These are phyloP conservation scores for Sialia sialis DNA, from an alignment of 2,113 vertebrate species.

Conservation along the genomic window DNA sequence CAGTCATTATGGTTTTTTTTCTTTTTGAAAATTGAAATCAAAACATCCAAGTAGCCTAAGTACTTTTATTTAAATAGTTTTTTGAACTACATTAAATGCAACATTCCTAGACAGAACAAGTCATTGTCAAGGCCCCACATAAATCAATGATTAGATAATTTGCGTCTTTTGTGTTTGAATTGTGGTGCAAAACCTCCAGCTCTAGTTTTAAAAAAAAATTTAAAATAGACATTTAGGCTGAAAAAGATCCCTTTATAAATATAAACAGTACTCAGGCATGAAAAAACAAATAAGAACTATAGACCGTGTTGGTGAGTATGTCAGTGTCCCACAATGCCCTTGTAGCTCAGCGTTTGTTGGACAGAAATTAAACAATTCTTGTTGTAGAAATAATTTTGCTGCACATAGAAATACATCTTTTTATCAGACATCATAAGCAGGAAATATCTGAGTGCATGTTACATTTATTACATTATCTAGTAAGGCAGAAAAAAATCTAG, in stretches of 20 bases:
- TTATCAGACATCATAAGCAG: not conserved
- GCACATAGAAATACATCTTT: not conserved
- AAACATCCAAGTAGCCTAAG: not conserved
- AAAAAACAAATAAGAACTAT: not conserved
- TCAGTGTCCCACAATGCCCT: not conserved
- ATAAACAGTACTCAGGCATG: not conserved
- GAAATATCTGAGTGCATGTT: not conserved
- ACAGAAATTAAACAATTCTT: not conserved
- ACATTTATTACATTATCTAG: not conserved
- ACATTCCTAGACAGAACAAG: not conserved
- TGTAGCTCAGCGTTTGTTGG: not conserved
- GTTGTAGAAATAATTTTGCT: not conserved
- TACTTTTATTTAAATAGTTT: not conserved
- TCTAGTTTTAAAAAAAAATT: not conserved
- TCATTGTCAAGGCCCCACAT: not conserved
- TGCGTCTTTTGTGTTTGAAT: not conserved
- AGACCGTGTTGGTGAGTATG: not conserved
- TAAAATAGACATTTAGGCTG: not conserved
- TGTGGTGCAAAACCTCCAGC: not conserved
- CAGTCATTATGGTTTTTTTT: not conserved
- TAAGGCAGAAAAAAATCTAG: not conserved
- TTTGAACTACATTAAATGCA: not conserved
- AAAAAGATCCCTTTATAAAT: not conserved
- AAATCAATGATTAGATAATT: not conserved
- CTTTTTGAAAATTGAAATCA: not conserved